Evolutionary conservation across 92 coral and sea anemone genomes (phyloP), one percentile per base, ranked within the genome.

Genomic region (Umimayanthus chanpuru): DNA sequence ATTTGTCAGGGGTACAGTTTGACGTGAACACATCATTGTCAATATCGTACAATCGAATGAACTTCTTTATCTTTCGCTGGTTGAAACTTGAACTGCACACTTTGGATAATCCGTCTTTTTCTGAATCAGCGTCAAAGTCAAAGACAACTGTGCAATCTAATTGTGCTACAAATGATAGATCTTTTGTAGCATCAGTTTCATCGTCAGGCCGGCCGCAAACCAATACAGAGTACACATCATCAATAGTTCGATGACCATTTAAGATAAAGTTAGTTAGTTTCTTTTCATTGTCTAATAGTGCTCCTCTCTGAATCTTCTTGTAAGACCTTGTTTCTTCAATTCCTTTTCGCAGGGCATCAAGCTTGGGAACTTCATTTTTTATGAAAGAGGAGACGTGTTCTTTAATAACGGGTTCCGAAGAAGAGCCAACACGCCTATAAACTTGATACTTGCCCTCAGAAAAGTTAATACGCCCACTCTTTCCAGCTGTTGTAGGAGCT

Each of bases 11-110:
- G 26, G 76, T 67, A 32, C 53, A n/a, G 2, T 70, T 70, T 26
- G 86, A 43, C 21, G 86, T 67, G 76, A 82, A 82, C n/a, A 82
- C 86, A n/a, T 82, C 86, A 32, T 71, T 82, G 78, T 82, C 86
- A 23, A 82, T 82, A 26, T 82, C 86, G 43, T 82, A 82, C 32
- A 70, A 25, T 26, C 86, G 86, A 70, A 82, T 82, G 11, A 12
- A 41, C 44, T 82, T 82, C 38, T 70, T 82, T 25, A 82, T 28
- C 41, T 82, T 82, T 40, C 66, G 86, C 53, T 82, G 86, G 36
- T 82, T 50, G 40, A 70, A 68, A 20, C 76, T 82, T 26, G 86
- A 82, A 40, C 30, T 49, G 44, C 86, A 82, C 21, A 70, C 86
- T 44, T 43, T 68, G 26, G 86, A 82, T 21, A 82, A 49, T 43